phyloP scores from a whole-genome alignment of 2,797 vertebrate genomes.

The Falco rusticolus region DNA sequence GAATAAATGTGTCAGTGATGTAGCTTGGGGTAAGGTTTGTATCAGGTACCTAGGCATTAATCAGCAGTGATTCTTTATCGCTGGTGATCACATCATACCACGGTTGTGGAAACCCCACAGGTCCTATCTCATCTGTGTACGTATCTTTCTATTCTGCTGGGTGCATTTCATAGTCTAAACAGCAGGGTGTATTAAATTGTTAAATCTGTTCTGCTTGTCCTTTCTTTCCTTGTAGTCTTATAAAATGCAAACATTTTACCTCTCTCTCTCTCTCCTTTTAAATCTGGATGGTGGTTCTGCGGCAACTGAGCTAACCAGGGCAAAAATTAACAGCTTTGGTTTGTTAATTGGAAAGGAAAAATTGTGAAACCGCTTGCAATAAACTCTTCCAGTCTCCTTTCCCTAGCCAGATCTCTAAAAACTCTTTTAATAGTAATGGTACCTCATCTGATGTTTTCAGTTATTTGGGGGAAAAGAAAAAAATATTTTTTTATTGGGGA shows the following conservation, averaged over 20 bases:
- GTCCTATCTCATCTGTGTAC: background rate
- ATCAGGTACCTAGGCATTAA: background rate
- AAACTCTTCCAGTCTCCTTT: background rate
- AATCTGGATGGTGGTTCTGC: background rate
- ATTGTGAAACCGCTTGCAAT: background rate
- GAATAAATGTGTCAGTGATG: background rate
- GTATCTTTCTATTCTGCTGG: background rate
- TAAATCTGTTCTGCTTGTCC: background rate
- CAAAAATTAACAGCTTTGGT: background rate
- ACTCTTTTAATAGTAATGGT: background rate
- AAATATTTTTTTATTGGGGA: background rate
- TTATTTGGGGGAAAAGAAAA: fast-evolving
- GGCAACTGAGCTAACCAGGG: background rate
- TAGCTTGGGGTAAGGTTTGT: background rate
- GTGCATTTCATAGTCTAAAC: background rate
- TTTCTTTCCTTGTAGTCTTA: background rate
- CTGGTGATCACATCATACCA: background rate
- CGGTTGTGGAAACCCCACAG: fast-evolving
- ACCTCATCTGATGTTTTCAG: background rate
- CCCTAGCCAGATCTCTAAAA: background rate
- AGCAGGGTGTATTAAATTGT: background rate
- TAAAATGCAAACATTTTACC: background rate
- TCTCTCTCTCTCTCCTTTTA: background rate
- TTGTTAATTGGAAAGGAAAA: background rate
- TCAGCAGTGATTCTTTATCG: background rate